A percentile compares a stretch with the other conserved stretches of the same genome.
Evolutionary conservation across 1,140 invertebrate species (phyloP).

Genomic region (Cherax quadricarinatus): DNA sequence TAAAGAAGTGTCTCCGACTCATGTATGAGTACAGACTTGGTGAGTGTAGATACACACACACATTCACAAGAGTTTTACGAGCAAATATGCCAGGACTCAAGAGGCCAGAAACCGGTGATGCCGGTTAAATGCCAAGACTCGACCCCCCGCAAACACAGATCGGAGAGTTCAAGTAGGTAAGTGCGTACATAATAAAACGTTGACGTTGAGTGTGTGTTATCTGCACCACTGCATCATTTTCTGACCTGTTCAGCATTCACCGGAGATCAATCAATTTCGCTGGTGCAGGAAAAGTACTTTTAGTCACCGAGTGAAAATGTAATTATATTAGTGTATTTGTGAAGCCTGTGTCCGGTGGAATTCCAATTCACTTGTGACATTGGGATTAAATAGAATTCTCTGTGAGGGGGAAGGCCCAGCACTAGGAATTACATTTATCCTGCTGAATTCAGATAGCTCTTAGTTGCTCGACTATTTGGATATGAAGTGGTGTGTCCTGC

Average conservation of each 20-base stretch:
- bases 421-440: slow-evolving; percentile 32
- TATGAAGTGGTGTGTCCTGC: neutral
- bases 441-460: slow-evolving; percentile 22
- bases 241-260: neutral
- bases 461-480: neutral
- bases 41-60: too few species aligned
- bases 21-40: too few species aligned
- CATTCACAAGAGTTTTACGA: too few species aligned
- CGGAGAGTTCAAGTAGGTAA: too few species aligned
- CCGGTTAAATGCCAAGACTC: too few species aligned
- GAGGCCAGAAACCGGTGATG: too few species aligned
- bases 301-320: neutral
- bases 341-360: slow-evolving; percentile 14
- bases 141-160: too few species aligned
- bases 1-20: too few species aligned
- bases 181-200: too few species aligned
- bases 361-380: slow-evolving; percentile 25
- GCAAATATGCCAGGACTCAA: too few species aligned
- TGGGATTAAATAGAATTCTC: slow-evolving; percentile 42
- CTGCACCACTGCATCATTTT: too few species aligned
- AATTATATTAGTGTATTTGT: slow-evolving; percentile 43
- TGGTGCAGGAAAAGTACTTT: neutral
- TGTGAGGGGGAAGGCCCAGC: slow-evolving; percentile 2
- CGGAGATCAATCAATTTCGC: slow-evolving; percentile 4
- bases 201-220: too few species aligned